phyloP scores from a whole-genome alignment of 1,140 invertebrate genomes.

The Trypoxylus dichotomus region DNA sequence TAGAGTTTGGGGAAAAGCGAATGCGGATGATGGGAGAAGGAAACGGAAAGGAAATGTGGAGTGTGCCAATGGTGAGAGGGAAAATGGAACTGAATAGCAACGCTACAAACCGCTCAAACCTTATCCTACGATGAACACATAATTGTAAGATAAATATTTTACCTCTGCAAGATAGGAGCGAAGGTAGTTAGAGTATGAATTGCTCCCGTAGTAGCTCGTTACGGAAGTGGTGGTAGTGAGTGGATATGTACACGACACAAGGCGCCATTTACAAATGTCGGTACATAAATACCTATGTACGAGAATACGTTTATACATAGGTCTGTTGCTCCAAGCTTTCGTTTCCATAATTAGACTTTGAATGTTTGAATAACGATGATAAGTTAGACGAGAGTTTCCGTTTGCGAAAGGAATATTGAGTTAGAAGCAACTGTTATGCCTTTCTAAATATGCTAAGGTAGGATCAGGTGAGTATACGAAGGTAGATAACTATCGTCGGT shows the following conservation, averaged over 20 bases:
- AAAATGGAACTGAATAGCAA: no score
- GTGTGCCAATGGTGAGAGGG: no score
- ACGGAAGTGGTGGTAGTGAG: background rate
- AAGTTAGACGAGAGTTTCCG: background rate
- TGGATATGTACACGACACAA: background rate
- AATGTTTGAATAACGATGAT: background rate
- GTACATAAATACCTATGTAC: no score
- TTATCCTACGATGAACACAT: no score
- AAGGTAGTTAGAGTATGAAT: background rate
- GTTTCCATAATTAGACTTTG: background rate
- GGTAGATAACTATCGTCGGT: background rate
- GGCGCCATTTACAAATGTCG: background rate
- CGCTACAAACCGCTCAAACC: no score
- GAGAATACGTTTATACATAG: background rate
- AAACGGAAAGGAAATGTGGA: no score
- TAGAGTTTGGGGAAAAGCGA: no score
- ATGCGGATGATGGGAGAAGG: no score
- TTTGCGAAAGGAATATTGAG: background rate
- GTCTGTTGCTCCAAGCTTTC: background rate
- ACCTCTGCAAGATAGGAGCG: background rate
- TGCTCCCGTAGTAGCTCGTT: no score
- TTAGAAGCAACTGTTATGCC: no score
- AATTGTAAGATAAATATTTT: background rate
- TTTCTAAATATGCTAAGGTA: no score
- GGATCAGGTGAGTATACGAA: background rate